phyloP scores from a whole-genome alignment of 2,113 vertebrate species.

The Hydrochoerus hydrochaeris region DNA sequence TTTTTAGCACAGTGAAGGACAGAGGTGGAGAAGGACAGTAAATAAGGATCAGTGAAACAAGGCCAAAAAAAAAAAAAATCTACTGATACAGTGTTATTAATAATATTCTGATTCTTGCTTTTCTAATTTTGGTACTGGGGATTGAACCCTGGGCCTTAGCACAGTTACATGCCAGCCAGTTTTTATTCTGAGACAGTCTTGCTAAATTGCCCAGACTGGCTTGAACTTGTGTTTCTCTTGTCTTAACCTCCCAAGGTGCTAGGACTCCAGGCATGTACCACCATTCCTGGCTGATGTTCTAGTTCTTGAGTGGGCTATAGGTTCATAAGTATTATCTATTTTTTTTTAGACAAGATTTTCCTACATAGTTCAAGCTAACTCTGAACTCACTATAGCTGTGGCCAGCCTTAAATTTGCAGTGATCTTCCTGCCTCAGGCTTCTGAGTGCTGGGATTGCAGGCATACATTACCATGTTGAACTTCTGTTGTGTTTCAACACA shows the following conservation, averaged over 20 bases:
- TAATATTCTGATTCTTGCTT: background rate
- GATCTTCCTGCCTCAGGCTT: background rate
- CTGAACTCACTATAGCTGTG: background rate
- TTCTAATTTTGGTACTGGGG: background rate
- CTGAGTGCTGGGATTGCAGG: background rate
- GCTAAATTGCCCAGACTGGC: background rate
- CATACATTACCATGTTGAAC: background rate
- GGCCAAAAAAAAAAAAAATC: constrained; percentile 12
- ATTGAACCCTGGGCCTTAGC: background rate
- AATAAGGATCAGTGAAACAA: constrained; percentile 40
- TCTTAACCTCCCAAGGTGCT: background rate
- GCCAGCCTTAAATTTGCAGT: background rate
- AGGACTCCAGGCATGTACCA: background rate
- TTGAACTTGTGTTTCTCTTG: background rate
- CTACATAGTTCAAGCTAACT: background rate
- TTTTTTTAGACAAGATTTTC: constrained; percentile 5
- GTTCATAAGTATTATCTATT: constrained; percentile 31
- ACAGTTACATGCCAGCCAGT: background rate
- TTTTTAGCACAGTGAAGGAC: background rate
- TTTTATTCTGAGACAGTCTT: background rate
- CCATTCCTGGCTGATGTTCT: background rate
- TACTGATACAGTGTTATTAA: background rate
- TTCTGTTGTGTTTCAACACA: background rate
- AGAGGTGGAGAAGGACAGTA: background rate
- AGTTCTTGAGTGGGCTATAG: constrained; percentile 19